Conservation (phyloP, 2,113 vertebrate genomes). For the Onychostoma macrolepis region DNA sequence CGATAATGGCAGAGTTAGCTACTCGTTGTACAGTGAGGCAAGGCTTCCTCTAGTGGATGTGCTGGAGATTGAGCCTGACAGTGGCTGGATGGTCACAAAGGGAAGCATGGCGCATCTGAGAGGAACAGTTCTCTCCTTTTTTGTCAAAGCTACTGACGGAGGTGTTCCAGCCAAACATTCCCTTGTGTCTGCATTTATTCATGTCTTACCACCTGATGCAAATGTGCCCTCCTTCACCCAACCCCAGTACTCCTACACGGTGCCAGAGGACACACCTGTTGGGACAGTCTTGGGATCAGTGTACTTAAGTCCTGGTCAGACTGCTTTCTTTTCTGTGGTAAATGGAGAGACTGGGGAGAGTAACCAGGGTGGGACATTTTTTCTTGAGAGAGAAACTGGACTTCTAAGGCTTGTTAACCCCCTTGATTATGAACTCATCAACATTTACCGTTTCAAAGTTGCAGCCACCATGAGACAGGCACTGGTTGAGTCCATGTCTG, state of each 20-base stretch:
- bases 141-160: conserved; percentile 93
- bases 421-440: conserved; percentile 86
- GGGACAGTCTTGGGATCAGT: conserved; percentile 90
- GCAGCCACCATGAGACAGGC: conserved; percentile 84
- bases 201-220: conserved; percentile 88
- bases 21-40: conserved; percentile 94
- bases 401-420: conserved; percentile 86
- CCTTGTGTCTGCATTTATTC: conserved; percentile 93
- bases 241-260: conserved; percentile 90
- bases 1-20: conserved; percentile 87
- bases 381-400: conserved; percentile 88
- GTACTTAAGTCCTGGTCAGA: conserved; percentile 80
- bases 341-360: conserved; percentile 86
- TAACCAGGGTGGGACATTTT: conserved; percentile 85
- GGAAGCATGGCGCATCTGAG: conserved; percentile 87
- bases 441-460: conserved; percentile 89
- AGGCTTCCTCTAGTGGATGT: conserved; percentile 88
- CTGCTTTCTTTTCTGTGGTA: conserved; percentile 79
- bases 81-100: conserved; percentile 98
- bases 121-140: conserved; percentile 93
- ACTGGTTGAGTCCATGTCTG: conserved; percentile 85
- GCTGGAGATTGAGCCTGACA: conserved; percentile 95
- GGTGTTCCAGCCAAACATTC: conserved; percentile 90
- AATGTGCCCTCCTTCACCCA: conserved; percentile 89
- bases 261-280: conserved; percentile 86